phyloP scores from a whole-genome alignment of 2,113 vertebrate genomes.

The Puffinus mauretanicus region DNA sequence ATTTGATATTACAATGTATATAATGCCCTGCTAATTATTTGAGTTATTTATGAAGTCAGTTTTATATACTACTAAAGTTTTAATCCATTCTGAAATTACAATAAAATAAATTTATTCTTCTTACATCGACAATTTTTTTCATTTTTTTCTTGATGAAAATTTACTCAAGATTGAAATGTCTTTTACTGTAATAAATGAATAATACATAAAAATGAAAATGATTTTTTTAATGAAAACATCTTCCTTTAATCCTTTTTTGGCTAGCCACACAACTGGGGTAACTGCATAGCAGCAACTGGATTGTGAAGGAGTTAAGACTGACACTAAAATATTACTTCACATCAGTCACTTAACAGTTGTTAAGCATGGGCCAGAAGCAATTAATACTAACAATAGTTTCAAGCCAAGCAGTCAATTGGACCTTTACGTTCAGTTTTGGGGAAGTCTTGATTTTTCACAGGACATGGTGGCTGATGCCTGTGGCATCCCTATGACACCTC shows the following conservation, averaged over 20 bases:
- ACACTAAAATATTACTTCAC: background rate
- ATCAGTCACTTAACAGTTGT: background rate
- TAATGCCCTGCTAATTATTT: background rate
- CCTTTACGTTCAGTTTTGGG: background rate
- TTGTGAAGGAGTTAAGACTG: background rate
- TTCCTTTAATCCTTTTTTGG: background rate
- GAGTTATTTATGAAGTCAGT: background rate
- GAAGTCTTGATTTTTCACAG: background rate
- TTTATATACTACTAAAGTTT: background rate
- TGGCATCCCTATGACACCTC: background rate
- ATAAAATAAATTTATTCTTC: background rate
- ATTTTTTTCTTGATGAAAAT: background rate
- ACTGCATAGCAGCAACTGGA: background rate
- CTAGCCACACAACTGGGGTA: background rate
- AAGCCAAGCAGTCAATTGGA: background rate
- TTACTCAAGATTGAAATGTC: background rate
- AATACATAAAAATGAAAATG: background rate
- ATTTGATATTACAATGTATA: background rate
- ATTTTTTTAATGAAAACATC: background rate
- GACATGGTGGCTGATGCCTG: background rate
- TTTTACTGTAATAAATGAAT: background rate
- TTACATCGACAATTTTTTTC: background rate
- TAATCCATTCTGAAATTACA: background rate
- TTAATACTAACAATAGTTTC: background rate
- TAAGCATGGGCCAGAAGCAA: background rate